Conservation (phyloP, 64 coral and sea anemone species). For the Porites australiensis region DNA sequence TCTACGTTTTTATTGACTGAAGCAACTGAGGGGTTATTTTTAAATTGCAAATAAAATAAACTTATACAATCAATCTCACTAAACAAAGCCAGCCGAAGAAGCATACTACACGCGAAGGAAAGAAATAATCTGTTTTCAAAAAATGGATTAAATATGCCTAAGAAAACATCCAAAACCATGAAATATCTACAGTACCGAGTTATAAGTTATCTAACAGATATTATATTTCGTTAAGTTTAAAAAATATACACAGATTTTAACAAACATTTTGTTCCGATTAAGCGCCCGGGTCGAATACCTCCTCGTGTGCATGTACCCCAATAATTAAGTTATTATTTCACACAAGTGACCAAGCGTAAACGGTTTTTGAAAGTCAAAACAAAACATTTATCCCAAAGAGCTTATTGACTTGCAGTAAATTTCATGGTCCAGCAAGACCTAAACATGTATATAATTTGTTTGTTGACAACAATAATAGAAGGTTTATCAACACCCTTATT, state of each 20-base stretch:
- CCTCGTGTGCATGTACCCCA: background rate
- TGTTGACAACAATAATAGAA: conserved; percentile 39
- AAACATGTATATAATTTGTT: conserved; percentile 32
- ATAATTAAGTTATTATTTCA: conserved; percentile 28
- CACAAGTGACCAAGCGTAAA: background rate
- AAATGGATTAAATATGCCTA: background rate
- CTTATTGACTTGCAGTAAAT: conserved; percentile 1
- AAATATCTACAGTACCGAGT: background rate
- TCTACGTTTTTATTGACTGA: conserved; percentile 2
- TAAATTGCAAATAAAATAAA: conserved; percentile 34
- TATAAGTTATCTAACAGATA: background rate
- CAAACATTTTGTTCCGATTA: background rate
- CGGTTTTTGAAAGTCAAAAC: background rate
- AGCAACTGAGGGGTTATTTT: conserved; percentile 3
- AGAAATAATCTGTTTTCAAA: background rate
- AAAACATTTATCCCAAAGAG: background rate
- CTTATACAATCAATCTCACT: conserved; percentile 1
- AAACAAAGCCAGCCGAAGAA: background rate
- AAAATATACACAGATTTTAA: background rate
- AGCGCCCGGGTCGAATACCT: background rate
- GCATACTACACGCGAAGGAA: background rate
- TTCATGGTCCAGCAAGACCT: conserved; percentile 23
- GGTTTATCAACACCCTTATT: conserved; percentile 1
- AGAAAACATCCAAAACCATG: background rate
- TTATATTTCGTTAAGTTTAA: background rate